Percentiles rank a stretch among this genome's conserved stretches.
phyloP scores from a whole-genome alignment of 2,113 vertebrate genomes.

The Sorex araneus region DNA sequence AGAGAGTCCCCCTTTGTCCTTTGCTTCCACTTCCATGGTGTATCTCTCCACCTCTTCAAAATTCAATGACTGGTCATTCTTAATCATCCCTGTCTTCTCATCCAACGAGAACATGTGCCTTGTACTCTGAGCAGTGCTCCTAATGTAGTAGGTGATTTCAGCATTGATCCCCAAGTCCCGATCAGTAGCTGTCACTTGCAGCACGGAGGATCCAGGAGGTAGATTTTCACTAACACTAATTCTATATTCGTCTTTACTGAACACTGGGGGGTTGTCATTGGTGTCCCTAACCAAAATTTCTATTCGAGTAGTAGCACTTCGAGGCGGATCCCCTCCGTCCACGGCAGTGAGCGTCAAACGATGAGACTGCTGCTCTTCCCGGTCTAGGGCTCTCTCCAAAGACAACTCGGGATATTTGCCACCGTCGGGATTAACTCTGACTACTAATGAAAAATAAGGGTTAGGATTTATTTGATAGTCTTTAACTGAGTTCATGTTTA shows the following conservation, averaged over 20 bases:
- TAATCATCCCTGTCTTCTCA: conserved; percentile 69
- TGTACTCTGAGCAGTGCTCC: conserved; percentile 78
- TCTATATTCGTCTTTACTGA: conserved; percentile 75
- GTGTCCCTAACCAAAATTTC: conserved; percentile 82
- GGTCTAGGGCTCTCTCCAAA: conserved; percentile 86
- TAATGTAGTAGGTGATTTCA: conserved; percentile 88
- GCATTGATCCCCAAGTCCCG: conserved; percentile 89
- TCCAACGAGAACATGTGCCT: conserved; percentile 62
- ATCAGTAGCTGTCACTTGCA: conserved; percentile 89
- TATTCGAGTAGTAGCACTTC: conserved; percentile 76
- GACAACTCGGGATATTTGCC: conserved; percentile 75
- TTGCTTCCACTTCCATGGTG: conserved; percentile 81
- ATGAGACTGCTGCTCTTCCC: conserved; percentile 80
- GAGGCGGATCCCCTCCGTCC: conserved; percentile 82
- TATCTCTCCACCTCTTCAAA: conserved; percentile 77
- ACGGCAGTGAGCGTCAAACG: conserved; percentile 82
- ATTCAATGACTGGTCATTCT: conserved; percentile 66
- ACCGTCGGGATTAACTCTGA: conserved; percentile 77
- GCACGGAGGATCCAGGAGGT: conserved; percentile 32
- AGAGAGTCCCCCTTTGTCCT: conserved; percentile 82
- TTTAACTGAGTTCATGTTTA: conserved; percentile 74
- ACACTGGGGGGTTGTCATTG: conserved; percentile 86
- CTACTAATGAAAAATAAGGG: conserved; percentile 72
- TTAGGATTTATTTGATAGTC: conserved; percentile 74
- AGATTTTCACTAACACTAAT: conserved; percentile 72